Percentiles rank a stretch among this genome's conserved stretches.
Evolutionary conservation across 2,113 vertebrate species (phyloP).

Genomic region (Megaceryle torquata): DNA sequence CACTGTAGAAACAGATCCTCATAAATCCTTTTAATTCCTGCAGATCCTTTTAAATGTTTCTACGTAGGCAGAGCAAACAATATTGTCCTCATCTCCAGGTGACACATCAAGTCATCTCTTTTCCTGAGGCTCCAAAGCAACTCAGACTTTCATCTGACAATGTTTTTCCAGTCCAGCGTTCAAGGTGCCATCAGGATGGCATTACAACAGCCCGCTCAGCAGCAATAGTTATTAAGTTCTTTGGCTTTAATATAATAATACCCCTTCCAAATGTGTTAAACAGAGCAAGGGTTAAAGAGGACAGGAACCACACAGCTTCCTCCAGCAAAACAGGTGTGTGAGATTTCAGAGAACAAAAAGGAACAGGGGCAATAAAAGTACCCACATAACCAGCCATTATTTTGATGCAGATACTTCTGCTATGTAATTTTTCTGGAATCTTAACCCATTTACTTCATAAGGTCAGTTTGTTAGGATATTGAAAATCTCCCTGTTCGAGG

Average conservation of each 20-base stretch:
- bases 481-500: not conserved
- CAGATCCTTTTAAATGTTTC: constrained; percentile 51
- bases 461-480: not conserved
- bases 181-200: not conserved
- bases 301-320: not conserved
- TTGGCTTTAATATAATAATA: not conserved
- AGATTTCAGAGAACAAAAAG: not conserved
- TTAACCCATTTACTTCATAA: not conserved
- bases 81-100: not conserved
- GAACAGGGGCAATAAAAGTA: not conserved
- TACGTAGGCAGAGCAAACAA: not conserved
- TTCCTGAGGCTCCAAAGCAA: not conserved
- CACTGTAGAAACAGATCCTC: constrained; percentile 25
- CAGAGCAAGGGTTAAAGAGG: too few relatives aligned
- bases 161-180: not conserved
- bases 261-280: not conserved
- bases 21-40: constrained; percentile 33
- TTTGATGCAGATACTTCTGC: not conserved
- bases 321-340: not conserved
- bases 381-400: not conserved
- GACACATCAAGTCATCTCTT: not conserved
- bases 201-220: not conserved
- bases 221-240: not conserved
- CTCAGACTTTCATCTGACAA: not conserved
- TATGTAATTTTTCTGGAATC: not conserved